Conservation (phyloP, 2,888 invertebrate genomes). For the Acleris cristana region DNA sequence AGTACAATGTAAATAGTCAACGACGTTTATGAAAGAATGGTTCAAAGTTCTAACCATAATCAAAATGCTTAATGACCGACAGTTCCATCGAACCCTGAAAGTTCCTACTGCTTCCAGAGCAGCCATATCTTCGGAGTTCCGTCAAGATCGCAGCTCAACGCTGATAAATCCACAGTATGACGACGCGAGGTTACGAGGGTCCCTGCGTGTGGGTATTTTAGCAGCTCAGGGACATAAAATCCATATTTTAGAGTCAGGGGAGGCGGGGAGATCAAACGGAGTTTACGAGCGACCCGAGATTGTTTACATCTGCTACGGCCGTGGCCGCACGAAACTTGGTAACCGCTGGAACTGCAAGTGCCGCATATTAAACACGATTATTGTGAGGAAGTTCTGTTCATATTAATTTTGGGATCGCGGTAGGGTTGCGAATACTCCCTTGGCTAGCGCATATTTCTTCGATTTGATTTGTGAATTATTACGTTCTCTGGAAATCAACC, state of each 20-base stretch:
- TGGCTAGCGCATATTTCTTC: conserved; percentile 1
- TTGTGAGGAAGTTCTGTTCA: conserved; percentile 43
- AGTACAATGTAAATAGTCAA: too few relatives aligned
- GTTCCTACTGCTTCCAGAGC: background rate
- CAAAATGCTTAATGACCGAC: too few relatives aligned
- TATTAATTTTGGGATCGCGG: conserved; percentile 33
- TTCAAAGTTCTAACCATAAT: too few relatives aligned
- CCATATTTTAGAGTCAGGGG: conserved; percentile 76
- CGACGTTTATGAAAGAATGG: too few relatives aligned
- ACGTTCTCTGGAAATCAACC: background rate
- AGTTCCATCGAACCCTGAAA: too few relatives aligned
- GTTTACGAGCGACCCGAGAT: conserved; percentile 79
- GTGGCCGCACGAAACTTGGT: conserved; percentile 76
- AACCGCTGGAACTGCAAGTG: conserved; percentile 71
- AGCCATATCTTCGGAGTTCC: conserved; percentile 15
- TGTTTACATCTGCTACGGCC: conserved; percentile 82
- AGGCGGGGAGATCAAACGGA: conserved; percentile 78
- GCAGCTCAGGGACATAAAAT: conserved; percentile 78
- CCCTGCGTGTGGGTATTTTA: conserved; percentile 71
- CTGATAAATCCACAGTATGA: conserved; percentile 40
- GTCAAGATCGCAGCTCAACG: conserved; percentile 26
- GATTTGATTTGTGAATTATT: background rate
- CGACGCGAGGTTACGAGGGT: conserved; percentile 68
- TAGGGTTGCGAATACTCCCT: conserved; percentile 20
- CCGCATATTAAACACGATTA: conserved; percentile 54